Conservation (phyloP, 2,797 vertebrate species). For the Poeciliopsis gracilis region DNA sequence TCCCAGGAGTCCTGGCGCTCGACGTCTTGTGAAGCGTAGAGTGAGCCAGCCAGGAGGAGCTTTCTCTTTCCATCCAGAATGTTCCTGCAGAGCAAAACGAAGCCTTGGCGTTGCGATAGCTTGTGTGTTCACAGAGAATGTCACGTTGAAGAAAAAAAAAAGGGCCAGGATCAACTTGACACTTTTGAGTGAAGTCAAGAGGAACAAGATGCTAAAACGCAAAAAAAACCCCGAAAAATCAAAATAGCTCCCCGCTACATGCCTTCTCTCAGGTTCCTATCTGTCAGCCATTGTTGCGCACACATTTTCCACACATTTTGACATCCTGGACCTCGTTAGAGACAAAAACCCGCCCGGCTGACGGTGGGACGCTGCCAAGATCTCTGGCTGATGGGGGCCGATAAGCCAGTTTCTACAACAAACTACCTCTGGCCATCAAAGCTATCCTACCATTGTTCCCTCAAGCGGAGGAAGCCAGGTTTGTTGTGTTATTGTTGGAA, state of each 20-base stretch:
- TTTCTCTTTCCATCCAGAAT: background rate
- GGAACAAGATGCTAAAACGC: background rate
- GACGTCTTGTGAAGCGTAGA: background rate
- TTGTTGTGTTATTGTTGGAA: slow-evolving; percentile 85
- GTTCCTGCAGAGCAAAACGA: background rate
- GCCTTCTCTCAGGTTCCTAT: background rate
- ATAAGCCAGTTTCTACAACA: slow-evolving; percentile 68
- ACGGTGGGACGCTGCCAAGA: slow-evolving; percentile 39
- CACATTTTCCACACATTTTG: background rate
- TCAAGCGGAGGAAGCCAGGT: slow-evolving; percentile 76
- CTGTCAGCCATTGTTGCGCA: background rate
- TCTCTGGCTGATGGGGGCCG: slow-evolving; percentile 56
- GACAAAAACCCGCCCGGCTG: slow-evolving; percentile 28
- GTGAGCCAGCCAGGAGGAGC: background rate
- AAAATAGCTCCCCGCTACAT: background rate
- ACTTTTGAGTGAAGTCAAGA: background rate
- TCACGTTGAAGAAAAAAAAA: background rate
- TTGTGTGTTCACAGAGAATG: background rate
- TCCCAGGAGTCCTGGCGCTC: background rate
- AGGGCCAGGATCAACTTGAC: background rate
- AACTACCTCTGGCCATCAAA: slow-evolving; percentile 79
- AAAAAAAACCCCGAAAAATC: background rate
- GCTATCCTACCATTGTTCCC: slow-evolving; percentile 84
- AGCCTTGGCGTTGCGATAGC: background rate
- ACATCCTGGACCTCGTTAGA: slow-evolving; percentile 39